A percentile compares a stretch with the other conserved stretches of the same genome.
phyloP scores from a whole-genome alignment of 2,888 invertebrate genomes.

The Rhogogaster chlorosoma region DNA sequence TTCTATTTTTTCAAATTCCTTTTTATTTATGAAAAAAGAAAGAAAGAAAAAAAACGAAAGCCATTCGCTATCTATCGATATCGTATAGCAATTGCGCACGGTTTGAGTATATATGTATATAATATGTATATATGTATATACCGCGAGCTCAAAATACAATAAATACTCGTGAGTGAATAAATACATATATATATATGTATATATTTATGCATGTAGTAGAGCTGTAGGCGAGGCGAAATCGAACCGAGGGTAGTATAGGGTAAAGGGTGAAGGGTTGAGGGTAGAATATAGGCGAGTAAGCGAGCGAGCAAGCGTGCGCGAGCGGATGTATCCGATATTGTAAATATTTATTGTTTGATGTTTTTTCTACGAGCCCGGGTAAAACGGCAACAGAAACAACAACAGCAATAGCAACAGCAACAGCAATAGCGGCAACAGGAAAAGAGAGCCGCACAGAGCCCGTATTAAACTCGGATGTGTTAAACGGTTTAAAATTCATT shows the following conservation, averaged over 20 bases:
- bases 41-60: neutral
- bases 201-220: neutral
- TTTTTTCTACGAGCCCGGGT: neutral
- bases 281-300: neutral
- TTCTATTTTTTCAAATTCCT: too few relatives aligned
- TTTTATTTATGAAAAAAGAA: neutral
- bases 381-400: neutral
- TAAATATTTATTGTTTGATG: conserved; percentile 40
- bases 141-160: neutral
- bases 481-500: conserved; percentile 16
- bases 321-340: conserved; percentile 10
- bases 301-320: neutral
- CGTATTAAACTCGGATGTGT: neutral
- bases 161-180: neutral
- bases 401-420: neutral
- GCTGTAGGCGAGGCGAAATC: neutral
- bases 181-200: neutral
- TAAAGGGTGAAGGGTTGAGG: neutral
- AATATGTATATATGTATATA: neutral
- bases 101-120: neutral
- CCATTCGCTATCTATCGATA: too few relatives aligned
- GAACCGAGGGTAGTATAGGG: neutral
- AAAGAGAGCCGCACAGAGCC: neutral
- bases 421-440: neutral
- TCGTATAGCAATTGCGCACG: neutral